Conservation (phyloP, 2,888 invertebrate genomes). For the Pasiphila rectangulata region DNA sequence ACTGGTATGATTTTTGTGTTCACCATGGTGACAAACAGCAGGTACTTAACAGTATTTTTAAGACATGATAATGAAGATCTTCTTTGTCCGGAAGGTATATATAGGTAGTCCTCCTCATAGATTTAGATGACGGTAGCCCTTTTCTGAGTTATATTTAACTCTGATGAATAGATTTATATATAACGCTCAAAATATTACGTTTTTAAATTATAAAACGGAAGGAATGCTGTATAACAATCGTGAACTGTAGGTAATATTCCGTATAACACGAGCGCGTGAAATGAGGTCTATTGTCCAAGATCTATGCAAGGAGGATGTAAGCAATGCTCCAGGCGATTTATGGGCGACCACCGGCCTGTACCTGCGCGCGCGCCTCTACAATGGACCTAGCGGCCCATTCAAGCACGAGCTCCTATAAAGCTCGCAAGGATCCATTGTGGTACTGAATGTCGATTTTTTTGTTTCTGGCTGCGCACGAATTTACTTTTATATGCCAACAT, state of each 20-base stretch:
- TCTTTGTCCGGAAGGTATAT: no score
- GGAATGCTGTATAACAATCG: slow-evolving; percentile 8
- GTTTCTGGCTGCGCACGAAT: neutral
- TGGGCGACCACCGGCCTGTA: slow-evolving; percentile 46
- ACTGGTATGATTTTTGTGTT: no score
- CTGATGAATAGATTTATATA: no score
- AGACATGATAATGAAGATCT: no score
- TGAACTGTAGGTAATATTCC: slow-evolving; percentile 11
- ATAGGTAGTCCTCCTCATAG: no score
- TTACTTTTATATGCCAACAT: neutral
- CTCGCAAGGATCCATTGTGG: slow-evolving; percentile 13
- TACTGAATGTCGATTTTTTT: slow-evolving; percentile 15
- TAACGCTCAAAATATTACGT: no score
- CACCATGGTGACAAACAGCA: no score
- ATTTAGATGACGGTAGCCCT: no score
- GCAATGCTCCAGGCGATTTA: slow-evolving; percentile 43
- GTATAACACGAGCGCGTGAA: slow-evolving; percentile 53
- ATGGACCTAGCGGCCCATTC: slow-evolving; percentile 53
- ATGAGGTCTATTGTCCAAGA: slow-evolving; percentile 47
- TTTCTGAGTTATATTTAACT: no score
- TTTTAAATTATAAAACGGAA: neutral
- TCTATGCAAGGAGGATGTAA: slow-evolving; percentile 38
- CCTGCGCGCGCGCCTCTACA: slow-evolving; percentile 59
- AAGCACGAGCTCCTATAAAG: slow-evolving; percentile 41
- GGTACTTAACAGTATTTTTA: no score